phyloP scores from a whole-genome alignment of 2,113 vertebrate genomes.

The Hyaena hyaena region DNA sequence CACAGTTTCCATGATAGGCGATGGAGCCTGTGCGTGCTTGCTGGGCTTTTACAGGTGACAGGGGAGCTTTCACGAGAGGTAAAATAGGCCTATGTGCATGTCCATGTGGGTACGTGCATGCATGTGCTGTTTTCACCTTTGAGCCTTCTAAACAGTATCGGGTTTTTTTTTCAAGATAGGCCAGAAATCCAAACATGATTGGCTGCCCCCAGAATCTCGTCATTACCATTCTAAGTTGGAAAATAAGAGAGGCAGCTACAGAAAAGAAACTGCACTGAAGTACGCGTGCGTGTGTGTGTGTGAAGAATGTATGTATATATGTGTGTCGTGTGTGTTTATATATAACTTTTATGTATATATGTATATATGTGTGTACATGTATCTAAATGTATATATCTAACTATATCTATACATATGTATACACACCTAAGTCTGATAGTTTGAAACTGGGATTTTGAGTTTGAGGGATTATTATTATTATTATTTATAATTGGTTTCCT shows the following conservation, averaged over 20 bases:
- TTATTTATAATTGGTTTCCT: constrained; percentile 58
- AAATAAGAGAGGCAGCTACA: constrained; percentile 8
- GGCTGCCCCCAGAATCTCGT: neutral
- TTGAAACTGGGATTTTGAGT: constrained; percentile 68
- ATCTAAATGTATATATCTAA: constrained; percentile 62
- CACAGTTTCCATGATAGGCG: neutral
- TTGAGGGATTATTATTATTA: constrained; percentile 34
- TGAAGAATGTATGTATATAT: neutral
- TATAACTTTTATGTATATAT: constrained; percentile 61
- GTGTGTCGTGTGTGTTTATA: neutral
- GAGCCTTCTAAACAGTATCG: neutral
- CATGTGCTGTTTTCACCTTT: neutral
- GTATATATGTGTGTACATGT: constrained; percentile 69
- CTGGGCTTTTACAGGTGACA: neutral
- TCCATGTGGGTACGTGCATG: neutral
- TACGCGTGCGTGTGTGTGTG: neutral
- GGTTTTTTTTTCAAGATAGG: neutral
- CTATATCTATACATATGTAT: constrained; percentile 70
- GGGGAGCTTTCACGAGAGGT: neutral
- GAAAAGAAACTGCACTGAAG: constrained; percentile 44
- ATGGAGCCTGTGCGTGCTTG: no score
- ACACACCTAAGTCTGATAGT: constrained; percentile 60
- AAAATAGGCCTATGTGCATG: neutral
- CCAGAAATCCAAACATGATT: neutral
- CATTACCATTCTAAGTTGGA: neutral